Evolutionary conservation across 2,888 invertebrate species (phyloP).

Genomic region (Drosophila prostipennis): DNA sequence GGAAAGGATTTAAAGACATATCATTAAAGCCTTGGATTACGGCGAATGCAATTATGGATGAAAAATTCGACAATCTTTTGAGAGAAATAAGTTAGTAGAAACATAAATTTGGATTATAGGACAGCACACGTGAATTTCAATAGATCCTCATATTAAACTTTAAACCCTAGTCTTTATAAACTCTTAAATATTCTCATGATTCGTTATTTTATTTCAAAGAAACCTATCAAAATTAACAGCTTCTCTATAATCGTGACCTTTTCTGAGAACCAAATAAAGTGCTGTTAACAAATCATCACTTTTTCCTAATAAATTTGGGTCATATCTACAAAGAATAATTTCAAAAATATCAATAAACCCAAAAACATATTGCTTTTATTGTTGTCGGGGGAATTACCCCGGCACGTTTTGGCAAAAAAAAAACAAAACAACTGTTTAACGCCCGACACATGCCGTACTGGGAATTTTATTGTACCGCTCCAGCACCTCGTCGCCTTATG

Average conservation of each 20-base stretch:
- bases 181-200: too few species aligned
- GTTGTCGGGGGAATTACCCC: constrained; percentile 18
- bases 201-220: too few species aligned
- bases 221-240: not conserved
- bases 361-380: constrained; percentile 6
- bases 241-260: too few species aligned
- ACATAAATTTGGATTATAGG: not conserved
- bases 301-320: not conserved
- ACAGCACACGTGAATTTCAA: too few species aligned
- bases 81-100: not conserved
- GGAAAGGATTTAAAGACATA: not conserved
- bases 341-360: not conserved
- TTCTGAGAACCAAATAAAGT: not conserved
- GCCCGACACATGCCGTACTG: constrained; percentile 31
- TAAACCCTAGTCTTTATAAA: too few species aligned
- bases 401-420: constrained; percentile 40
- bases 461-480: not conserved
- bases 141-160: too few species aligned
- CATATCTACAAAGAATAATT: not conserved
- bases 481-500: not conserved
- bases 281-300: not conserved
- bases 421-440: constrained; percentile 41
- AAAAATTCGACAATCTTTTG: too few species aligned
- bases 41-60: not conserved
- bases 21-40: not conserved